phyloP scores from a whole-genome alignment of 2,113 vertebrate species.

The Hippocampus mohnikei region DNA sequence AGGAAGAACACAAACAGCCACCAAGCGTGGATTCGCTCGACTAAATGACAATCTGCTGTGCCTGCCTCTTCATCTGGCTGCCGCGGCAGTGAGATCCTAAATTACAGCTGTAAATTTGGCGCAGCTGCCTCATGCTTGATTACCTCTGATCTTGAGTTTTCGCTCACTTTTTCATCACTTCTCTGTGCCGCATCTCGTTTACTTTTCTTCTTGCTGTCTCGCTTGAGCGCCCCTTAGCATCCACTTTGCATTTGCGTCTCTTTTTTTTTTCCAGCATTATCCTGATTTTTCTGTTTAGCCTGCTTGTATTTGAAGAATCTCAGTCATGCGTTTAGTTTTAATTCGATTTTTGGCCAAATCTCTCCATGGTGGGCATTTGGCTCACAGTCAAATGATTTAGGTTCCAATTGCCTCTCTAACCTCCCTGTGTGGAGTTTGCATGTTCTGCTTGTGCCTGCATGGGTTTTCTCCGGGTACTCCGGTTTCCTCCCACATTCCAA shows the following conservation, averaged over 20 bases:
- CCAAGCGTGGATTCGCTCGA: slow-evolving; percentile 51
- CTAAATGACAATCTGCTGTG: slow-evolving; percentile 64
- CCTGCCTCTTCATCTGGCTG: slow-evolving; percentile 51
- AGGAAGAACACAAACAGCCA: slow-evolving; percentile 22
- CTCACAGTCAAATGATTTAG: too few relatives aligned
- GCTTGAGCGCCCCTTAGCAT: neutral
- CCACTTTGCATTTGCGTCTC: neutral
- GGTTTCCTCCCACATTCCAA: too few relatives aligned
- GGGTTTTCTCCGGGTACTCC: too few relatives aligned
- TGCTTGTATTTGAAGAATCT: neutral
- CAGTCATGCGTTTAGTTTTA: neutral
- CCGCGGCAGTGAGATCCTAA: slow-evolving; percentile 53
- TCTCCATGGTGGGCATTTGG: neutral
- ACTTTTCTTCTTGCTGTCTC: slow-evolving; percentile 25
- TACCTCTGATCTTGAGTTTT: slow-evolving; percentile 55
- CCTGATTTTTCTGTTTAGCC: neutral
- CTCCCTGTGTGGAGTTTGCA: too few relatives aligned
- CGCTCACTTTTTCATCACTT: slow-evolving; percentile 34
- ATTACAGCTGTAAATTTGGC: slow-evolving; percentile 67
- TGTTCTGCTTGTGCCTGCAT: too few relatives aligned
- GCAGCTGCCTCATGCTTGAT: slow-evolving; percentile 64
- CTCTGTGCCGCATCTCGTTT: slow-evolving; percentile 39
- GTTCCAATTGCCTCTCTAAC: neutral
- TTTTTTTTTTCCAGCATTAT: neutral
- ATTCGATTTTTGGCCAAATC: neutral